Conservation (phyloP, 2,888 invertebrate genomes). For the Poecilobothrus nobilitatus region DNA sequence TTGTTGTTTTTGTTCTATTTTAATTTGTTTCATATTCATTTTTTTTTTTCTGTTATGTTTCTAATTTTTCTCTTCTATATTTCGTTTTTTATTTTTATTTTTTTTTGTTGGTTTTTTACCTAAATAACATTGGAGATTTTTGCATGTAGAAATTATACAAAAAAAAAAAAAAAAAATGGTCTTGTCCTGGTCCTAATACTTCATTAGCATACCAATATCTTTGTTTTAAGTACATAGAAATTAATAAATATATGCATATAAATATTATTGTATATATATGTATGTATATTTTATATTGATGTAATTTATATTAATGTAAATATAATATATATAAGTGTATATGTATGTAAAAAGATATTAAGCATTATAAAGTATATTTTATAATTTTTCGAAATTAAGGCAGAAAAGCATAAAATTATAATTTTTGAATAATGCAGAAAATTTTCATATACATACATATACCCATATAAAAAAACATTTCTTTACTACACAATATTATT, state of each 20-base stretch:
- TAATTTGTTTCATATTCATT: background rate
- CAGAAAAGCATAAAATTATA: conserved; percentile 5
- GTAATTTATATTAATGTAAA: background rate
- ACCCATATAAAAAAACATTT: background rate
- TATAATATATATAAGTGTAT: background rate
- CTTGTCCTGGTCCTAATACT: conserved; percentile 6
- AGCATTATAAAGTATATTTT: background rate
- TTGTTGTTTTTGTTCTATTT: too few species aligned
- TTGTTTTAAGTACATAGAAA: background rate
- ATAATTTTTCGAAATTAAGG: conserved; percentile 4
- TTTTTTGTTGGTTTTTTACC: background rate
- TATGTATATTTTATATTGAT: background rate
- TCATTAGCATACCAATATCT: conserved; percentile 3
- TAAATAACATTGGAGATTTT: background rate
- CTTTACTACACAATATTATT: too few species aligned
- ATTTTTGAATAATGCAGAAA: background rate
- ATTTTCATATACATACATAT: background rate
- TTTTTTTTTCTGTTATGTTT: background rate
- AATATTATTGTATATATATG: background rate
- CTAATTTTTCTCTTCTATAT: background rate
- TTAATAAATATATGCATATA: background rate
- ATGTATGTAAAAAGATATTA: too few species aligned
- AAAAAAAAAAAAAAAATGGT: background rate
- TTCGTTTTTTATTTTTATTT: background rate
- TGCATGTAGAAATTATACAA: background rate